Evolutionary conservation across 2,113 vertebrate species (phyloP).

Genomic region (Phyllostomus discolor): DNA sequence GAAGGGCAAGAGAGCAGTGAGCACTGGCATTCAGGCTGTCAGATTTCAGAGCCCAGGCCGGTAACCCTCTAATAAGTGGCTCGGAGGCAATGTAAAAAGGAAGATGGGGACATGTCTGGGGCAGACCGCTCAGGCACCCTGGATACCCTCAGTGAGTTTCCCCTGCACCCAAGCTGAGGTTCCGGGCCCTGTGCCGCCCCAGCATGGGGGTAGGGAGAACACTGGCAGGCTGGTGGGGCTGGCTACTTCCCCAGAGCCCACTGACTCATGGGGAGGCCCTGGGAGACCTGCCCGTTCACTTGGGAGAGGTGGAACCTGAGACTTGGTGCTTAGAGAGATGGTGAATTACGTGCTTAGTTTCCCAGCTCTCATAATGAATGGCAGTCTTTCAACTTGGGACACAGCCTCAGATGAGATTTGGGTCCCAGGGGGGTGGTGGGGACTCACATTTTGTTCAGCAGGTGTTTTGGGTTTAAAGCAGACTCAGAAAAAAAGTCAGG

Average conservation of each 20-base stretch:
- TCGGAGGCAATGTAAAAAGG: not conserved
- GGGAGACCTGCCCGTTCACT: not conserved
- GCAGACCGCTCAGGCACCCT: not conserved
- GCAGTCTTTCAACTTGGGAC: slow-evolving; percentile 31
- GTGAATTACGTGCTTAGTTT: not conserved
- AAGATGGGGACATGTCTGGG: not conserved
- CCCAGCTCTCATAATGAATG: not conserved
- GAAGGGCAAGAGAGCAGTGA: not conserved
- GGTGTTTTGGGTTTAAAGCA: slow-evolving; percentile 56
- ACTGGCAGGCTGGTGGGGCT: not conserved
- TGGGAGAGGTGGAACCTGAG: not conserved
- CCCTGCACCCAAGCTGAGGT: not conserved
- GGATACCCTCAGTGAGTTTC: not conserved
- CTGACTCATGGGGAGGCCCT: not conserved
- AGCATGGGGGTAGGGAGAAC: not conserved
- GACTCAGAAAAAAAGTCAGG: slow-evolving; percentile 12
- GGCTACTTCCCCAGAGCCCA: slow-evolving; percentile 1
- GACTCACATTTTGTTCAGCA: slow-evolving; percentile 37
- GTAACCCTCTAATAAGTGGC: not conserved
- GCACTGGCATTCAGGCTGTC: not conserved
- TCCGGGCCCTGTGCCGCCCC: not conserved
- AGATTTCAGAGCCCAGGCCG: not conserved
- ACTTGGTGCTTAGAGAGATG: not conserved
- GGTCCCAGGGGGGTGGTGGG: not conserved
- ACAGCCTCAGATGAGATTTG: not conserved